Conservation (phyloP, 2,113 vertebrate species). For the Butorides virescens region DNA sequence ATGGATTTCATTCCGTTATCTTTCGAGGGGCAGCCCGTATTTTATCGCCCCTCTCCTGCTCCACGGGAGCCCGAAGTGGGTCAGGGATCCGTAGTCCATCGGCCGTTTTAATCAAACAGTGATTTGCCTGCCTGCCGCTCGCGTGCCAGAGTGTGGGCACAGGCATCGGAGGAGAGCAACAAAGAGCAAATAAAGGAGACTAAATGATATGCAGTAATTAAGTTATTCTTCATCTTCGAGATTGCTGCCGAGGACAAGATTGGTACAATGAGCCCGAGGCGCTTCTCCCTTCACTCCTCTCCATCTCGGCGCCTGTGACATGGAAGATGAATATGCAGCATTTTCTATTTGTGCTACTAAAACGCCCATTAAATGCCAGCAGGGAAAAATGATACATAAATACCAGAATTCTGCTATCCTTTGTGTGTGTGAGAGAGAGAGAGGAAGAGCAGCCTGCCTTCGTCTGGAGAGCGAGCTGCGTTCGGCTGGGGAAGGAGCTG, state of each 20-base stretch:
- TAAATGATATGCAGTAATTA: conserved; percentile 24
- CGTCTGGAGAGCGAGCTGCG: background rate
- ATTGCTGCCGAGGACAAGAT: conserved; percentile 10
- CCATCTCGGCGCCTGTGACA: conserved; percentile 27
- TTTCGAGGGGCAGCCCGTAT: background rate
- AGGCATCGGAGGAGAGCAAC: background rate
- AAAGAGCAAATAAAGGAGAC: background rate
- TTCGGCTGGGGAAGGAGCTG: background rate
- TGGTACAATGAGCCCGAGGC: conserved; percentile 8
- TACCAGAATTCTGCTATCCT: background rate
- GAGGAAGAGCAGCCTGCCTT: background rate
- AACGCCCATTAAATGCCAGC: conserved; percentile 48
- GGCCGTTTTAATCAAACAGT: background rate
- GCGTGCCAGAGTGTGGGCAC: background rate
- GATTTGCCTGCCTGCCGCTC: background rate
- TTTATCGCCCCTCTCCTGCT: background rate
- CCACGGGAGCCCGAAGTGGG: rapidly evolving
- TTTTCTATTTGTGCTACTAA: conserved; percentile 56
- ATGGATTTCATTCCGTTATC: background rate
- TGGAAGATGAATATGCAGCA: conserved; percentile 32
- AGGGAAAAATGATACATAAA: conserved; percentile 1
- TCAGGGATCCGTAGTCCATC: background rate
- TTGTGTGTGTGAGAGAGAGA: background rate
- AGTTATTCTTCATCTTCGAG: conserved; percentile 45
- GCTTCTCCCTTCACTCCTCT: conserved; percentile 30